phyloP scores from a whole-genome alignment of 1,140 invertebrate genomes.

The Coenobita brevimanus region DNA sequence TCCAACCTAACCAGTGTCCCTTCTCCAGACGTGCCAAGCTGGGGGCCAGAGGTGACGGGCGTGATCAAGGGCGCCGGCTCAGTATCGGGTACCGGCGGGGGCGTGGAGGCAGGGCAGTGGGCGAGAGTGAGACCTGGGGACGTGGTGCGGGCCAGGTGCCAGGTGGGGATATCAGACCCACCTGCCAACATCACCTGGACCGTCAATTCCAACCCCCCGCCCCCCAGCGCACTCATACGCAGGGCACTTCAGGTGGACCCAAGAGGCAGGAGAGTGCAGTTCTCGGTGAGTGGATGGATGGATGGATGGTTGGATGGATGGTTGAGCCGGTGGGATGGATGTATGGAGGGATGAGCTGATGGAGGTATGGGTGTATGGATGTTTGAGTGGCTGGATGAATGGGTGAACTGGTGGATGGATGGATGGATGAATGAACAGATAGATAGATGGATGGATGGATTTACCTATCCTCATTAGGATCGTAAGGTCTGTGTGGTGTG shows the following conservation, averaged over 20 bases:
- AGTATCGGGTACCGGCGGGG: background rate
- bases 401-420: too few species aligned
- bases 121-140: slow-evolving; percentile 14
- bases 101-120: background rate
- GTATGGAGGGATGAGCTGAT: too few species aligned
- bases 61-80: background rate
- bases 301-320: too few species aligned
- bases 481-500: too few species aligned
- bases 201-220: background rate
- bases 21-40: slow-evolving; percentile 24
- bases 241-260: slow-evolving; percentile 1
- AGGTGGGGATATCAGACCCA: slow-evolving; percentile 22
- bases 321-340: too few species aligned
- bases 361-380: too few species aligned
- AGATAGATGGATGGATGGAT: too few species aligned
- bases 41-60: slow-evolving; percentile 31
- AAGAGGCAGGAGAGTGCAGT: background rate
- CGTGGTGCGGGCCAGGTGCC: slow-evolving; percentile 4
- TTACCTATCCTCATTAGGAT: too few species aligned
- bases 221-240: slow-evolving; percentile 8
- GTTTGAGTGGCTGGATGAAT: too few species aligned
- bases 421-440: too few species aligned
- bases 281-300: slow-evolving; percentile 33
- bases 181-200: slow-evolving; percentile 38
- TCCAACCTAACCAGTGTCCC: too few species aligned